Conservation (phyloP, 2,888 invertebrate genomes). For the Anarsia innoxiella region DNA sequence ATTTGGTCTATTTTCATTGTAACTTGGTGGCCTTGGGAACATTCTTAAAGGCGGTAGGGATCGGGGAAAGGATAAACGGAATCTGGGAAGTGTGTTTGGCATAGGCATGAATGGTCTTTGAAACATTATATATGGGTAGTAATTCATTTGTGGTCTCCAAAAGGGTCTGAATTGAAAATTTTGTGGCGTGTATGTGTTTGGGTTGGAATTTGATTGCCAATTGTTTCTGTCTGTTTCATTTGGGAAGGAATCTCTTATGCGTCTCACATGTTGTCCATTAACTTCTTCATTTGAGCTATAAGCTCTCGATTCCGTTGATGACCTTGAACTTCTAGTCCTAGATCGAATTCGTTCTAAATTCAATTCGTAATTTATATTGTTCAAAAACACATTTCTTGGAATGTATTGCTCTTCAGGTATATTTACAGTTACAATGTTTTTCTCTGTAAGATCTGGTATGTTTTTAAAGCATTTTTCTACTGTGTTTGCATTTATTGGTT, state of each 20-base stretch:
- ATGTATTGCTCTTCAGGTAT: conserved; percentile 40
- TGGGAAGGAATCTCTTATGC: conserved; percentile 28
- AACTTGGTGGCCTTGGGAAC: conserved; percentile 1
- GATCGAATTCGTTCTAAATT: conserved; percentile 36
- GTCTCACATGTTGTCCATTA: conserved; percentile 35
- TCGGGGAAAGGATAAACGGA: conserved; percentile 27
- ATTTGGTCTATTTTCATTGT: conserved; percentile 16
- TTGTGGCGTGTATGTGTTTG: neutral
- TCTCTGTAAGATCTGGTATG: conserved; percentile 42
- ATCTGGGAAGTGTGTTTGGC: conserved; percentile 26
- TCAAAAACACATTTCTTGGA: conserved; percentile 47
- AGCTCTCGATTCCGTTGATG: conserved; percentile 25
- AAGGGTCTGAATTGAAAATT: conserved; percentile 27
- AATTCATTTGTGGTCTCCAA: conserved; percentile 34
- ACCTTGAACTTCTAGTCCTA: conserved; percentile 24
- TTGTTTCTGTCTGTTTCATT: conserved; percentile 19
- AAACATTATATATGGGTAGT: conserved; percentile 33
- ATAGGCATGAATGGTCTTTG: conserved; percentile 32
- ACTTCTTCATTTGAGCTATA: conserved; percentile 40
- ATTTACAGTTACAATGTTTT: conserved; percentile 34
- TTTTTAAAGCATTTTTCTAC: conserved; percentile 32
- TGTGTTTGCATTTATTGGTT: conserved; percentile 22
- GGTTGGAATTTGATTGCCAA: neutral
- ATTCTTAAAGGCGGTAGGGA: conserved; percentile 22
- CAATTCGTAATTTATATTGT: conserved; percentile 38